These are phyloP conservation scores for Thalassarche chlororhynchos DNA, from an alignment of 2,113 vertebrate species.

Conservation along the genomic window DNA sequence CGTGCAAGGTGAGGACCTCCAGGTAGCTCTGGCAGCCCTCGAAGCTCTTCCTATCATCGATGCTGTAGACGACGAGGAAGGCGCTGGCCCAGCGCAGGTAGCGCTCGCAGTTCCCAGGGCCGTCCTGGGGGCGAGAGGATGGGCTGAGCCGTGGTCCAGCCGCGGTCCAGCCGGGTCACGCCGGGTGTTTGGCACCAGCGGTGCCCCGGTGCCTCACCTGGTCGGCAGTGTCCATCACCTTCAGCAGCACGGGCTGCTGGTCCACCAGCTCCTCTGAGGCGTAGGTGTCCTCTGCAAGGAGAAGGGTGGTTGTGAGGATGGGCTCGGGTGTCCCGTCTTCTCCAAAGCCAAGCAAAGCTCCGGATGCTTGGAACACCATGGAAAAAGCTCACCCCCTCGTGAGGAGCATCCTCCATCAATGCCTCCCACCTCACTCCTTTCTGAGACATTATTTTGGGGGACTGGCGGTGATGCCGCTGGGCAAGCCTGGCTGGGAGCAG, in stretches of 20 bases:
- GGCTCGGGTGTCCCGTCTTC: neutral
- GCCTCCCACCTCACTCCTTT: neutral
- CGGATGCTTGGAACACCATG: neutral
- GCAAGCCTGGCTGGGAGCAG: neutral
- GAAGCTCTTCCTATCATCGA: conserved; percentile 83
- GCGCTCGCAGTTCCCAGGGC: conserved; percentile 85
- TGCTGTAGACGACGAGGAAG: conserved; percentile 90
- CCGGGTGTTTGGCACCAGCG: rapidly evolving
- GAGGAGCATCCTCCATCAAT: neutral
- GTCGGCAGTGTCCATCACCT: conserved; percentile 92
- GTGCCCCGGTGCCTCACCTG: conserved; percentile 68
- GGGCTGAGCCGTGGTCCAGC: neutral
- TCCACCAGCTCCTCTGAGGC: conserved; percentile 88
- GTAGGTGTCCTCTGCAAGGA: conserved; percentile 89
- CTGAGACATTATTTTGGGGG: neutral
- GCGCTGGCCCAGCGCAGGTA: conserved; percentile 88
- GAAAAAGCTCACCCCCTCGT: neutral
- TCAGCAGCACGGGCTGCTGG: conserved; percentile 86
- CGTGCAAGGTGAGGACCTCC: conserved; percentile 76
- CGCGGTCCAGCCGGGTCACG: rapidly evolving
- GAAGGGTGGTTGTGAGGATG: neutral
- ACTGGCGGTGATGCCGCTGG: neutral
- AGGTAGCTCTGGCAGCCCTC: conserved; percentile 83
- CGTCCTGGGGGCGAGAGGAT: conserved; percentile 69
- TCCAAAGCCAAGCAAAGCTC: neutral